A percentile compares a stretch with the other conserved stretches of the same genome.
Conservation (phyloP, 2,113 vertebrate genomes). For the Callipepla californica region DNA sequence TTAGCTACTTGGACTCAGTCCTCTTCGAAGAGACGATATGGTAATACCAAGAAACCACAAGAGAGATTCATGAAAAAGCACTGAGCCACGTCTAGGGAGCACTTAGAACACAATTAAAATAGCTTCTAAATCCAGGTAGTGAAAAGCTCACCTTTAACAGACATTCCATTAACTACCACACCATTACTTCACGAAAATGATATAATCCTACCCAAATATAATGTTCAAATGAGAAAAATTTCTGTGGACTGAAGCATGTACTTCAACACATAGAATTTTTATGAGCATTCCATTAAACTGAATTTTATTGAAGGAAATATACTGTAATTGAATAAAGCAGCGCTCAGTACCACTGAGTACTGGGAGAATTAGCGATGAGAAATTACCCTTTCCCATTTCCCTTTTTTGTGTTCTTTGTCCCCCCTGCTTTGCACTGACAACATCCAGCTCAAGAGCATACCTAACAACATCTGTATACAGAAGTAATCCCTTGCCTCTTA, state of each 20-base stretch:
- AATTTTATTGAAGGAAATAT: not conserved
- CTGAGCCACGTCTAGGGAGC: not conserved
- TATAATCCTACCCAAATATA: not conserved
- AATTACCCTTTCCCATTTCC: not conserved
- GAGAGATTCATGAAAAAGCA: not conserved
- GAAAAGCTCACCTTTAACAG: not conserved
- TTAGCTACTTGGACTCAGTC: not conserved
- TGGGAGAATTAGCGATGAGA: not conserved
- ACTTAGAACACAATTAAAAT: not conserved
- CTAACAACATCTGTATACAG: not conserved
- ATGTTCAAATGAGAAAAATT: not conserved
- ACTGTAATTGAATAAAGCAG: fast-evolving
- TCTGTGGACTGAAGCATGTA: not conserved
- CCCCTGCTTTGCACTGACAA: not conserved
- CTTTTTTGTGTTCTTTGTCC: fast-evolving
- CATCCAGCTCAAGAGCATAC: too few relatives aligned
- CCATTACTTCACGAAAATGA: not conserved
- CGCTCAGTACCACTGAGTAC: not conserved
- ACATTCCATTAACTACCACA: not conserved
- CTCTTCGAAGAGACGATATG: not conserved
- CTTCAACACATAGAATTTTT: not conserved
- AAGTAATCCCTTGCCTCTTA: not conserved
- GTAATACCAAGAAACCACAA: not conserved
- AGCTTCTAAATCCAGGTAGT: not conserved
- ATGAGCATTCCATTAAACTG: not conserved